phyloP scores from a whole-genome alignment of 2,113 vertebrate genomes.

The Scolopax mira region DNA sequence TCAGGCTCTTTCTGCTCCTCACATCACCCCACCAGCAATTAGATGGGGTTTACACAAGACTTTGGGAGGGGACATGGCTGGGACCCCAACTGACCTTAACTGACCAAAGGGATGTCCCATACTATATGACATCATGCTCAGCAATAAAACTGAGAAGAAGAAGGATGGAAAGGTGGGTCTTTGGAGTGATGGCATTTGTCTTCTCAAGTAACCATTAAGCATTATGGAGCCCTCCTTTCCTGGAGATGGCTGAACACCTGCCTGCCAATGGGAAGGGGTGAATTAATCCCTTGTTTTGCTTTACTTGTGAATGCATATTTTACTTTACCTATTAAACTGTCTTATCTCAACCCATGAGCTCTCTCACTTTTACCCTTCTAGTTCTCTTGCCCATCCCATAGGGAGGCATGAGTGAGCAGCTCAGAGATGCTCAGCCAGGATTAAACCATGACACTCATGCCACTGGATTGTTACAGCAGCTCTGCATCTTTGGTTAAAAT shows the following conservation, averaged over 20 bases:
- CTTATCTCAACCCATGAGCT: background rate
- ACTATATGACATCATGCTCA: fast-evolving
- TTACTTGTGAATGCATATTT: background rate
- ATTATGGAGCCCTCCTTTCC: background rate
- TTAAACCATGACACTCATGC: background rate
- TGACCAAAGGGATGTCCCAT: background rate
- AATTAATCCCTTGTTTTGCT: background rate
- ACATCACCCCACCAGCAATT: fast-evolving
- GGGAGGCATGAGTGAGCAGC: background rate
- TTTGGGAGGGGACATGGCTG: fast-evolving
- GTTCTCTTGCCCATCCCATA: background rate
- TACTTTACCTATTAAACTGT: background rate
- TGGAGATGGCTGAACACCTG: background rate
- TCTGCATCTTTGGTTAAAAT: background rate
- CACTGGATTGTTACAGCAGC: background rate
- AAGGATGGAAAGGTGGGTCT: background rate
- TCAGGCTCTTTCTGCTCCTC: background rate
- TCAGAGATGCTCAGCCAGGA: fast-evolving
- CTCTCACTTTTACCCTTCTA: background rate
- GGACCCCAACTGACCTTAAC: background rate
- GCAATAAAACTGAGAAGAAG: no score
- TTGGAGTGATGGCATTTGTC: fast-evolving
- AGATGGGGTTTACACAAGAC: background rate
- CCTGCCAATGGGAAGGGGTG: fast-evolving
- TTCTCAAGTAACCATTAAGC: fast-evolving